Conservation (phyloP, 2,113 vertebrate species). For the Chrysemys picta region DNA sequence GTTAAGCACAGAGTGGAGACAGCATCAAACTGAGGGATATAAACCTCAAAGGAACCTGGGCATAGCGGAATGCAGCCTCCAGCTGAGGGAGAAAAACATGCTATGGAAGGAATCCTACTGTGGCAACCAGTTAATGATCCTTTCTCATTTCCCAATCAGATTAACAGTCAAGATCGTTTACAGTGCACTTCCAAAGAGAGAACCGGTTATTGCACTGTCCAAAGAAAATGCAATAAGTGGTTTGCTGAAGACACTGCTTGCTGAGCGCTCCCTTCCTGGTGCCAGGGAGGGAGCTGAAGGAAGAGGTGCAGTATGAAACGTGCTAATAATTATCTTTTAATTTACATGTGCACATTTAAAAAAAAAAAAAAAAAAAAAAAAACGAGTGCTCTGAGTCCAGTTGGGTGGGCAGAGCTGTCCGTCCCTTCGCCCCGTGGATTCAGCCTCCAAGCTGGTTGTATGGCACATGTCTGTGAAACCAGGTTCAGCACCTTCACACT, state of each 20-base stretch:
- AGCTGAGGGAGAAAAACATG: background rate
- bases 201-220: background rate
- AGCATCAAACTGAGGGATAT: background rate
- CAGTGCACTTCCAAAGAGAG: background rate
- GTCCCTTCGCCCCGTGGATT: background rate
- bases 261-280: background rate
- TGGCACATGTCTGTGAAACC: background rate
- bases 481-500: background rate
- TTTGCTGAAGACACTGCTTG: conserved; percentile 15
- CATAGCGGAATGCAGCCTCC: background rate
- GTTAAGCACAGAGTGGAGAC: background rate
- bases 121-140: background rate
- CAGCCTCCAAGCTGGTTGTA: conserved; percentile 6
- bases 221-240: background rate
- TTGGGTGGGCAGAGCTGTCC: background rate
- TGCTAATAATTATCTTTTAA: conserved; percentile 48
- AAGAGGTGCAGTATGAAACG: conserved; percentile 35
- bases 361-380: background rate
- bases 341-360: conserved; percentile 42
- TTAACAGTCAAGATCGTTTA: background rate
- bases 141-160: background rate
- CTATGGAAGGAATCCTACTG: background rate
- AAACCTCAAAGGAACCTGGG: background rate
- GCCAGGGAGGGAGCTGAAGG: background rate
- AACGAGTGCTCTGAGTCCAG: conserved; percentile 22